phyloP scores from a whole-genome alignment of 2,113 vertebrate species.

The Collichthys lucidus region DNA sequence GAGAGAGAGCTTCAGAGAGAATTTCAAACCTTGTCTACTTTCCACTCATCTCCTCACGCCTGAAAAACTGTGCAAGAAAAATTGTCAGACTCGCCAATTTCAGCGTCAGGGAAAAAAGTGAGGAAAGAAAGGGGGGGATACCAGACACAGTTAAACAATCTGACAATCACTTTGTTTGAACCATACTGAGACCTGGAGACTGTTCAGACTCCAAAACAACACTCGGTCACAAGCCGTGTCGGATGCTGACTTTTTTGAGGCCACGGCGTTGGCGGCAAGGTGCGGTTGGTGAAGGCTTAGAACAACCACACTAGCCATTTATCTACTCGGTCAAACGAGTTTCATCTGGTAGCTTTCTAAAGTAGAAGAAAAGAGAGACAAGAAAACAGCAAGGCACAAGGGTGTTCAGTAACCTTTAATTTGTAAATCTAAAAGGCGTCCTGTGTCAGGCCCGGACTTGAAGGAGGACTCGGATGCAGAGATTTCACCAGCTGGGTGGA shows the following conservation, averaged over 20 bases:
- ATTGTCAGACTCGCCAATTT: not conserved
- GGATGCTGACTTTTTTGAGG: not conserved
- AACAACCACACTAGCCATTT: too few relatives aligned
- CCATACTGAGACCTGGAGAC: not conserved
- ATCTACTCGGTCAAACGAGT: not conserved
- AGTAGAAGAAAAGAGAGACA: too few relatives aligned
- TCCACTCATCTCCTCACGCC: not conserved
- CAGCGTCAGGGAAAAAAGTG: not conserved
- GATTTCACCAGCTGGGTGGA: too few relatives aligned
- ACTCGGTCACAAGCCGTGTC: not conserved
- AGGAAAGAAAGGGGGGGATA: not conserved
- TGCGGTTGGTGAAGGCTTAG: not conserved
- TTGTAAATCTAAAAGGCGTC: too few relatives aligned
- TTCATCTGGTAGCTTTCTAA: not conserved
- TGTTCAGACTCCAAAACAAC: not conserved
- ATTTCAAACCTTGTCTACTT: not conserved
- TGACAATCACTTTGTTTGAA: not conserved
- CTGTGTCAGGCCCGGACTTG: too few relatives aligned
- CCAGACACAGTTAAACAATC: not conserved
- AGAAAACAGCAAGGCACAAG: too few relatives aligned
- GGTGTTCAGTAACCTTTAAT: too few relatives aligned
- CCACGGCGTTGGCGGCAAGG: not conserved
- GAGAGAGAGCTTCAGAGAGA: not conserved
- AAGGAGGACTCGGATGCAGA: too few relatives aligned
- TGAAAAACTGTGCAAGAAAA: not conserved